phyloP scores from a whole-genome alignment of 2,888 invertebrate genomes.

The Eutolmus rufibarbis region DNA sequence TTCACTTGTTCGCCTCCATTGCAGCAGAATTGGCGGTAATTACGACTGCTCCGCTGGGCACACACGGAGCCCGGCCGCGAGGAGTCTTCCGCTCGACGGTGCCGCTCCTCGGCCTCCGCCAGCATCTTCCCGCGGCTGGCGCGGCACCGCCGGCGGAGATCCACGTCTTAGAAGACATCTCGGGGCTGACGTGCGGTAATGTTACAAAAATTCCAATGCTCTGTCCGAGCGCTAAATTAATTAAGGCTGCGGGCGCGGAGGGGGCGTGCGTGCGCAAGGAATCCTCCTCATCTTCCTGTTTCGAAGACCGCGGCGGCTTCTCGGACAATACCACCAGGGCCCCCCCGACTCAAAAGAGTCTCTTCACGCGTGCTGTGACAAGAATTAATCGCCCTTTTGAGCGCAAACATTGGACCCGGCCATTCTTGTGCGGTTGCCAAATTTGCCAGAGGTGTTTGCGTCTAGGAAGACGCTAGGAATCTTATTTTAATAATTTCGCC shows the following conservation, averaged over 20 bases:
- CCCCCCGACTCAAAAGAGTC: neutral
- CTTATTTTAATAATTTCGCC: conserved; percentile 28
- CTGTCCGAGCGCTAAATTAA: conserved; percentile 33
- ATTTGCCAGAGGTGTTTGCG: conserved; percentile 4
- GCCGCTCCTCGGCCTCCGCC: neutral
- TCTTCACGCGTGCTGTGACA: conserved; percentile 9
- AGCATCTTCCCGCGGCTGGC: neutral
- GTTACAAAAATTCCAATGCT: conserved; percentile 33
- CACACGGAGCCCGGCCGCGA: neutral
- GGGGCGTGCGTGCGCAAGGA: neutral
- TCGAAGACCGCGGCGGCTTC: neutral
- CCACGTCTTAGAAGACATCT: conserved; percentile 17
- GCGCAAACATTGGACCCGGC: conserved; percentile 3
- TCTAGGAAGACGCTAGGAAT: neutral
- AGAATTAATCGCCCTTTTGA: conserved; percentile 32
- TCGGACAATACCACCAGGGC: neutral
- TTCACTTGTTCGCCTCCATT: conserved; percentile 33
- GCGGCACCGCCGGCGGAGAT: neutral
- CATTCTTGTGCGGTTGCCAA: conserved; percentile 30
- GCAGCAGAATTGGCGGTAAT: conserved; percentile 35
- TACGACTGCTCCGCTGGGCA: conserved; percentile 28
- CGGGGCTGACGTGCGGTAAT: conserved; percentile 5
- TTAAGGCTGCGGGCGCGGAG: neutral
- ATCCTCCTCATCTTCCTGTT: conserved; percentile 24
- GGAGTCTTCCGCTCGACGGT: conserved; percentile 25